Conservation (phyloP, 2,113 vertebrate genomes). For the Mormyrus iriodes region DNA sequence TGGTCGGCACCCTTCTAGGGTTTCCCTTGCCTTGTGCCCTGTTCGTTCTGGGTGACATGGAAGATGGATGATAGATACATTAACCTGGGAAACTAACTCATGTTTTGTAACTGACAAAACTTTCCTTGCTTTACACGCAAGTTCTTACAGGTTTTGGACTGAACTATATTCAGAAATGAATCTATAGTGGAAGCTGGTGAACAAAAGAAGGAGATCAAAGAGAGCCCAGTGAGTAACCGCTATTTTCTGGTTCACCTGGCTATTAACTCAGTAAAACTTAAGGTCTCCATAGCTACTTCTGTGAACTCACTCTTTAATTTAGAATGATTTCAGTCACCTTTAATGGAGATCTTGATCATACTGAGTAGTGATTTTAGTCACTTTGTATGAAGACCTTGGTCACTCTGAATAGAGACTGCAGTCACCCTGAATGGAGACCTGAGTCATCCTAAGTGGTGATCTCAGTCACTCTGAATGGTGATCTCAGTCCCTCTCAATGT, state of each 20-base stretch:
- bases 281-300: background rate
- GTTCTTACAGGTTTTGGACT: conserved; percentile 40
- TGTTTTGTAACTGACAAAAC: conserved; percentile 33
- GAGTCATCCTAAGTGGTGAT: background rate
- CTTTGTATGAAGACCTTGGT: background rate
- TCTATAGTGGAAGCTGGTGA: background rate
- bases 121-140: conserved; percentile 59
- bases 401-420: background rate
- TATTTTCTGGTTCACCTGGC: background rate
- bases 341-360: background rate
- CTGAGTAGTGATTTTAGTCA: background rate
- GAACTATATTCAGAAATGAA: background rate
- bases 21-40: background rate
- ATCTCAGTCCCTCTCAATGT: too few relatives aligned
- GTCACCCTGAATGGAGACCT: background rate
- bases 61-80: background rate
- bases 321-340: background rate
- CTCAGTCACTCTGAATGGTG: background rate
- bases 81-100: background rate
- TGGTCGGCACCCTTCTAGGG: background rate
- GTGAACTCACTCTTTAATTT: background rate
- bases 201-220: background rate
- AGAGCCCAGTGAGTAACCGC: background rate
- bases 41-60: background rate
- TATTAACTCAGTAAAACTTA: background rate